Conservation (phyloP, 2,113 vertebrate species). For the Macquaria australasica region DNA sequence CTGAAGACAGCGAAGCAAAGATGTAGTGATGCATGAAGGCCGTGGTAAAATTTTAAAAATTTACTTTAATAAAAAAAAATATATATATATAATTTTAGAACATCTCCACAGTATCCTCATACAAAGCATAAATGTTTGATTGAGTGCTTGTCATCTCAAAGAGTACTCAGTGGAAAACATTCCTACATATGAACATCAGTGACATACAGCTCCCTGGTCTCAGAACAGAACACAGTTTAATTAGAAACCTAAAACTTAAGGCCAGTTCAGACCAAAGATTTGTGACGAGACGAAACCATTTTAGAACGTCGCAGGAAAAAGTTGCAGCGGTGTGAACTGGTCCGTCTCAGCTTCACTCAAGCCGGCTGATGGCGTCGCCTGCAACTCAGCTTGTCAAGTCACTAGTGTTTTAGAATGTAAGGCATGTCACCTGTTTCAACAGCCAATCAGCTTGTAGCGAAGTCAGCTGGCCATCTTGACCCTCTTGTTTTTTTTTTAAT, state of each 20-base stretch:
- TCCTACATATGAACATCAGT: slow-evolving; percentile 5
- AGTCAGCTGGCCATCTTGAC: no score
- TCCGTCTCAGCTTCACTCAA: no score
- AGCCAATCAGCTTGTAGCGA: no score
- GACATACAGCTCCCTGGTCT: background rate
- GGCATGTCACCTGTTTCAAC: no score
- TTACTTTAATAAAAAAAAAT: background rate
- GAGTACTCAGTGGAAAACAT: background rate
- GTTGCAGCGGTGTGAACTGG: no score
- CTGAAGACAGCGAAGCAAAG: slow-evolving; percentile 5
- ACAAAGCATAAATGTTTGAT: background rate
- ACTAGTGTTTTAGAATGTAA: no score
- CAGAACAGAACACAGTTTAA: slow-evolving; percentile 24
- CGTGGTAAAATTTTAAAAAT: slow-evolving; percentile 11
- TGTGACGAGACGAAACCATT: no score
- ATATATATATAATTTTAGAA: background rate
- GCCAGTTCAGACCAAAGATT: no score
- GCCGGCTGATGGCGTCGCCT: no score
- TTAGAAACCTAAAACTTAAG: slow-evolving; percentile 15
- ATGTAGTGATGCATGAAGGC: background rate
- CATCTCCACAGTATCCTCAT: background rate
- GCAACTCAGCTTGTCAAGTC: no score
- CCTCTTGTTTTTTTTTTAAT: no score
- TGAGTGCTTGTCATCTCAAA: background rate
- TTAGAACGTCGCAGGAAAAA: no score